phyloP scores from a whole-genome alignment of 2,113 vertebrate genomes.

The Blennius ocellaris region DNA sequence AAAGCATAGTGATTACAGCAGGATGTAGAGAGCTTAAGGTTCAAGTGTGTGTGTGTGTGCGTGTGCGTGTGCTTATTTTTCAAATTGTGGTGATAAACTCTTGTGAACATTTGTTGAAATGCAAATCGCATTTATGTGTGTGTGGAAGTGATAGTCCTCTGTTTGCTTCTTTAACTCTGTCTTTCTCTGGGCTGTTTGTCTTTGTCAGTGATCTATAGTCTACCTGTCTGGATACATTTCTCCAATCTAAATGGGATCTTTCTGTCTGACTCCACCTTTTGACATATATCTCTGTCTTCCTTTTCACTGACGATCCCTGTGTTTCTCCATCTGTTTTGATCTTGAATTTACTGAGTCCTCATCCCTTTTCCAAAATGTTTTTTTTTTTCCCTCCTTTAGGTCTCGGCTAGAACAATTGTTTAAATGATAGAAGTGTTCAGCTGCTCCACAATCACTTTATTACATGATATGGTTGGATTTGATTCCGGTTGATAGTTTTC shows the following conservation, averaged over 20 bases:
- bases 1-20: conserved; percentile 13
- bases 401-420: conserved; percentile 15
- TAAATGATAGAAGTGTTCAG: conserved; percentile 19
- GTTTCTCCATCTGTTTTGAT: conserved; percentile 10
- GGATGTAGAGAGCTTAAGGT: conserved; percentile 10
- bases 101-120: no score
- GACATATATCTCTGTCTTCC: conserved; percentile 5
- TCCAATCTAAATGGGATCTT: conserved; percentile 3
- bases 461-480: conserved; percentile 19
- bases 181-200: conserved; percentile 2
- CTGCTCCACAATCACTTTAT: conserved; percentile 28
- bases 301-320: conserved; percentile 18
- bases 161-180: background rate
- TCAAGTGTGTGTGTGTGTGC: conserved; percentile 9
- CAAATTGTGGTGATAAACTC: background rate
- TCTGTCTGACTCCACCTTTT: conserved; percentile 13
- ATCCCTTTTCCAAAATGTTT: conserved; percentile 1
- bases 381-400: conserved; percentile 11
- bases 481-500: conserved; percentile 20
- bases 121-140: no score
- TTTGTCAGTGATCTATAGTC: background rate
- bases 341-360: conserved; percentile 2
- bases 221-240: background rate
- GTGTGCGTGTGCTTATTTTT: background rate
- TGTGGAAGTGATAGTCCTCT: background rate